These are phyloP conservation scores for Cinara cedri DNA, from an alignment of 2,888 invertebrate species.

Conservation along the genomic window DNA sequence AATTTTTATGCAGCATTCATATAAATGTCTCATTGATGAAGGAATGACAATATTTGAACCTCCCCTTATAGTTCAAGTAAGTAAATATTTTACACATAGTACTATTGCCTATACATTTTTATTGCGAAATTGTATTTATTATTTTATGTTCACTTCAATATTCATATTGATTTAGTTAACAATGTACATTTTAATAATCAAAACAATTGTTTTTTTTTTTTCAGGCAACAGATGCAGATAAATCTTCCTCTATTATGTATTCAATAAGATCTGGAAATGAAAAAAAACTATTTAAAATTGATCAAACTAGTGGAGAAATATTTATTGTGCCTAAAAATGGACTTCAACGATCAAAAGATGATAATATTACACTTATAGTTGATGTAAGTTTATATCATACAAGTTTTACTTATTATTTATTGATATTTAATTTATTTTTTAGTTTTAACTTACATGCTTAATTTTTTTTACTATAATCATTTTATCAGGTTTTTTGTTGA, in stretches of 20 bases:
- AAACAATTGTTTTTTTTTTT: background rate
- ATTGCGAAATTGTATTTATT: background rate
- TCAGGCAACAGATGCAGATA: conserved; percentile 72
- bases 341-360: conserved; percentile 65
- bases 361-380: conserved; percentile 69
- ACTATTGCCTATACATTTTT: background rate
- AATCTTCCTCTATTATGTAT: conserved; percentile 80
- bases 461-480: conserved; percentile 25
- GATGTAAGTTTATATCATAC: conserved; percentile 68
- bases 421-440: too few relatives aligned
- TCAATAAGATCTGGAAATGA: conserved; percentile 71
- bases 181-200: background rate
- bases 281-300: conserved; percentile 72
- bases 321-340: conserved; percentile 67
- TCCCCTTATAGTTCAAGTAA: conserved; percentile 66
- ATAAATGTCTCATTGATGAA: conserved; percentile 84
- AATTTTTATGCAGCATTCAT: conserved; percentile 76
- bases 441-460: too few relatives aligned
- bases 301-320: conserved; percentile 73
- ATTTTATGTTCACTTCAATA: conserved; percentile 60
- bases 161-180: conserved; percentile 56
- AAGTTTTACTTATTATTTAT: conserved; percentile 48
- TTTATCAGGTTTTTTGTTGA: too few relatives aligned
- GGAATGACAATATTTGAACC: conserved; percentile 85
- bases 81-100: conserved; percentile 2